These are phyloP conservation scores for Apogon hyalosoma DNA, from an alignment of 2,797 vertebrate genomes.

Conservation along the genomic window DNA sequence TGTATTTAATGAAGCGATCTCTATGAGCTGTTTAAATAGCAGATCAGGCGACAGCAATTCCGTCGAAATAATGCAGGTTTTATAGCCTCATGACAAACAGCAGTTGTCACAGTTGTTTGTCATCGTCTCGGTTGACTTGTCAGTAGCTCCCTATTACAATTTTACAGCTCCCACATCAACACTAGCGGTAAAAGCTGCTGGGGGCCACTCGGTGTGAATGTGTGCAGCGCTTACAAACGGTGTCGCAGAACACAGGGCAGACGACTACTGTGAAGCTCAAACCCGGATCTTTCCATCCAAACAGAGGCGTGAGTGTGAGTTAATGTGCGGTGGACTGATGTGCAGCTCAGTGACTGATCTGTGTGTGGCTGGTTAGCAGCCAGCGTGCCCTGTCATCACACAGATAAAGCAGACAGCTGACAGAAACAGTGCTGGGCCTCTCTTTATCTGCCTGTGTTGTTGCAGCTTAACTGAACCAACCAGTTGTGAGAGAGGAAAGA, in stretches of 20 bases:
- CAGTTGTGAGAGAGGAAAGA: constrained; percentile 40
- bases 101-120: no score
- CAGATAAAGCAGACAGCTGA: constrained; percentile 60
- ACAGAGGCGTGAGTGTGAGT: not conserved
- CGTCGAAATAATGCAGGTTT: no score
- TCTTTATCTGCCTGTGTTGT: constrained; percentile 55
- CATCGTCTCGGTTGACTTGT: no score
- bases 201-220: not conserved
- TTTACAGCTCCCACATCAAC: not conserved
- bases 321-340: constrained; percentile 7
- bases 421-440: constrained; percentile 41
- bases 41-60: no score
- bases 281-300: not conserved
- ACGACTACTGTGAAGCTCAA: not conserved
- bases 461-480: constrained; percentile 52
- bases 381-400: constrained; percentile 43
- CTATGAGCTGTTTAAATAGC: no score
- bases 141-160: no score
- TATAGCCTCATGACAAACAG: no score
- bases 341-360: not conserved
- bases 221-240: not conserved
- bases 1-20: no score
- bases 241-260: not conserved
- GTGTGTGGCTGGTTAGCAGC: constrained; percentile 23
- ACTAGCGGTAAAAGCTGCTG: not conserved